Evolutionary conservation across 2,888 invertebrate species (phyloP), one percentile per base, ranked within the genome.

Genomic region (Eueremaeus valkanovi): DNA sequence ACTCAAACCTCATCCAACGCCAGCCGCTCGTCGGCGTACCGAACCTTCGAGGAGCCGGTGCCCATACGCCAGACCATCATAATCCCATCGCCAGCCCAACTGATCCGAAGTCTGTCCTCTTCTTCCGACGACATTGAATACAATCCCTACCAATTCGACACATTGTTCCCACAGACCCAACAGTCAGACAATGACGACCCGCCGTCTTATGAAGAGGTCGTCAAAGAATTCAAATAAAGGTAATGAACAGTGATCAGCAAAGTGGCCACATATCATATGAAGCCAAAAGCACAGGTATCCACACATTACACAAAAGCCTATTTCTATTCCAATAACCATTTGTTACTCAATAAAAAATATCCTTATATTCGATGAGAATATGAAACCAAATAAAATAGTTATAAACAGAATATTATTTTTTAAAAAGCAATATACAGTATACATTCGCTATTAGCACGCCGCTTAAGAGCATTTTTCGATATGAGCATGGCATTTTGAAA

Each of bases 121-220:
- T 70, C 70, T 16, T 42, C 40, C 5, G 70, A 70, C 45, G 70
- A 70, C 24, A 21, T 70, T 13, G 42, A 70, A 18, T 70, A 70
- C 45, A 70, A 70, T 42, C 70, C 70, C 40, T 70, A 70, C 9
- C 70, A 45, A 29, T 70, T 70, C 29, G 70, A 70, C 45, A 70
- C 24, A 16, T 45, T 70, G 24, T 70, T 70, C 45, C 70, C 70
- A n/a, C n/a, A n/a, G n/a, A n/a, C n/a, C 9, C 70, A 70, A 29
- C 70, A 70, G 36, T 45, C 70, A 70, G 70, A 45, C 27, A 45
- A 27, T 45, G 70, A 70, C 24, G 70, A 70, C n/a, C 70, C 70
- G 70, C 70, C 70, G 13, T 70, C 70, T 6, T 70, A 70, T 70
- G 70, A 70, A 27, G 70, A 70, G 18, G 70, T 70, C 29, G 70